A percentile compares a stretch with the other conserved stretches of the same genome.
These are phyloP conservation scores for Phasianus colchicus DNA, from an alignment of 2,113 vertebrate genomes.

Conservation along the genomic window DNA sequence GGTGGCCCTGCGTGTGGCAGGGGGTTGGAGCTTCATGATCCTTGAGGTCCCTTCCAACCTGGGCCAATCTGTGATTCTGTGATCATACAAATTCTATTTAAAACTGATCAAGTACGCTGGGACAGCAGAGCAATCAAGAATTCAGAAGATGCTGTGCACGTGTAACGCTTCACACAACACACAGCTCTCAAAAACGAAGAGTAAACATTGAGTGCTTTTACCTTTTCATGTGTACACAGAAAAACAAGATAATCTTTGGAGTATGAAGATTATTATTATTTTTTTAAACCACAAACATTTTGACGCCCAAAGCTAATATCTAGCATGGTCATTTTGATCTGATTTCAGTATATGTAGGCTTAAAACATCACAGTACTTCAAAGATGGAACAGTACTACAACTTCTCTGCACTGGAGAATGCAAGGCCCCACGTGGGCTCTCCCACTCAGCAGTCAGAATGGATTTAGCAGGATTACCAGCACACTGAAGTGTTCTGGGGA, in stretches of 20 bases:
- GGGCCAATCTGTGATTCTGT: no score
- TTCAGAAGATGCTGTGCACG: not conserved
- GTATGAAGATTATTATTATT: not conserved
- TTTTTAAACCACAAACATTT: not conserved
- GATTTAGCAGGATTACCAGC: conserved; percentile 11
- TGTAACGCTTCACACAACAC: not conserved
- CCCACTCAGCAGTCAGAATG: not conserved
- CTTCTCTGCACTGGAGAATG: not conserved
- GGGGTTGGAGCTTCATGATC: no score
- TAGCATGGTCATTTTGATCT: not conserved
- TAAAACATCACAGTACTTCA: not conserved
- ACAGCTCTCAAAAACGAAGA: not conserved
- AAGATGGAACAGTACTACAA: not conserved
- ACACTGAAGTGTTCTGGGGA: not conserved
- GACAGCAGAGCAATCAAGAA: not conserved
- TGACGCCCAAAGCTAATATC: not conserved
- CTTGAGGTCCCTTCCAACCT: no score
- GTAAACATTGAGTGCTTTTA: not conserved
- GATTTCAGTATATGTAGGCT: not conserved
- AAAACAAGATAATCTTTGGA: not conserved
- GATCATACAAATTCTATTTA: not conserved
- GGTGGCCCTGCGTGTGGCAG: no score
- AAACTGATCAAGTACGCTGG: not conserved
- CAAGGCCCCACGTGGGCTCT: accelerated
- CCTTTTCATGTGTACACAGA: not conserved